These are phyloP conservation scores for Conopomorpha cramerella DNA, from an alignment of 1,140 invertebrate genomes.

Conservation along the genomic window DNA sequence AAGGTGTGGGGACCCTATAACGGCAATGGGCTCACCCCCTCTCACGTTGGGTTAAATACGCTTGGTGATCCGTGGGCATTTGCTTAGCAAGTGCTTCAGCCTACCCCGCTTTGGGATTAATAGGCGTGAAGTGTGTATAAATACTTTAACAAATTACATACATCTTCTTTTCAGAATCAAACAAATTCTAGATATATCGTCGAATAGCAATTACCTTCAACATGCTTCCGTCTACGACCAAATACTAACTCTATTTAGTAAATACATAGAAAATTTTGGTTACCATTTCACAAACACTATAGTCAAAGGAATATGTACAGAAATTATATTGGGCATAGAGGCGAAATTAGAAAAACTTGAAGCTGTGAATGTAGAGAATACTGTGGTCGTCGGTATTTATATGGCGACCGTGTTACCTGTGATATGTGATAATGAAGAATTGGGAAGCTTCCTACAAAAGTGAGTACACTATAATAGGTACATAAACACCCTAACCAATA, in stretches of 20 bases:
- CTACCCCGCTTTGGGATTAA: no score
- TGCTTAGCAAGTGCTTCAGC: no score
- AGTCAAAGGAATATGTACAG: conserved; percentile 34
- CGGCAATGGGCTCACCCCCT: no score
- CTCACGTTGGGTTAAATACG: no score
- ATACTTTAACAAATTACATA: no score
- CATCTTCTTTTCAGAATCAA: conserved; percentile 46
- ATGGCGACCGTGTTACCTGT: conserved; percentile 32
- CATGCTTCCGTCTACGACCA: conserved; percentile 29
- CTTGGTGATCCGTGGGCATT: no score
- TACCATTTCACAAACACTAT: conserved; percentile 25
- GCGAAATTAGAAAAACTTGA: conserved; percentile 49
- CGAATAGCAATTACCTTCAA: conserved; percentile 27
- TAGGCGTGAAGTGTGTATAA: no score
- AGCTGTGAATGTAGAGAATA: conserved; percentile 29
- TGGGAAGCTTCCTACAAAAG: conserved; percentile 49
- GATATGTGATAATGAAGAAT: conserved; percentile 19
- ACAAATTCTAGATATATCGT: conserved; percentile 33
- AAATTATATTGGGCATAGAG: conserved; percentile 38
- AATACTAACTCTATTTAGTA: conserved; percentile 31
- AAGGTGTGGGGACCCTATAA: no score
- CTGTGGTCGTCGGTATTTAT: conserved; percentile 45
- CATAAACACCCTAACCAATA: no score
- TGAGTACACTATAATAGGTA: no score
- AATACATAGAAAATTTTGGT: conserved; percentile 40